phyloP scores from a whole-genome alignment of 2,888 invertebrate genomes.

The Noctua janthe region DNA sequence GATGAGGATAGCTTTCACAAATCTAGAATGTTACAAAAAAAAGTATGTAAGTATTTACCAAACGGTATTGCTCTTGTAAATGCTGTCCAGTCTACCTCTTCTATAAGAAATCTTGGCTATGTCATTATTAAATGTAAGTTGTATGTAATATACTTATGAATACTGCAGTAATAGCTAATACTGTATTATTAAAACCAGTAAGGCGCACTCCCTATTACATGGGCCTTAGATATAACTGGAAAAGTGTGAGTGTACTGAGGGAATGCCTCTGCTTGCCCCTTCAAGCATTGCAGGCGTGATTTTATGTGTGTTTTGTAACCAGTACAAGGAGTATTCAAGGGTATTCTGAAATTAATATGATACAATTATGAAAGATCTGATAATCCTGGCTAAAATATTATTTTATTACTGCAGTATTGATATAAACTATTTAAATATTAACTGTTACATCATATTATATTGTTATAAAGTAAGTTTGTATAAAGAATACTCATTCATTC shows the following conservation, averaged over 20 bases:
- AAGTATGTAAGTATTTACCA: neutral
- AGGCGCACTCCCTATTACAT: too few species aligned
- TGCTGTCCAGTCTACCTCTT: neutral
- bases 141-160: constrained; percentile 36
- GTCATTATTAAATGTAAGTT: constrained; percentile 42
- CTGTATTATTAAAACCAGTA: neutral
- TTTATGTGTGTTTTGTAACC: neutral
- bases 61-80: constrained; percentile 1
- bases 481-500: constrained; percentile 73
- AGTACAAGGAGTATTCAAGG: neutral
- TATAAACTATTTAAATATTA: constrained; percentile 50
- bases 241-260: neutral
- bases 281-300: neutral
- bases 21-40: neutral
- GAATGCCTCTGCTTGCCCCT: neutral
- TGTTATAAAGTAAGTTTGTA: constrained; percentile 62
- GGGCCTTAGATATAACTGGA: neutral
- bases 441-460: constrained; percentile 52
- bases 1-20: neutral
- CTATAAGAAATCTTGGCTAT: constrained; percentile 34
- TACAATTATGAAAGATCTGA: constrained; percentile 10
- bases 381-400: neutral
- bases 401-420: constrained; percentile 43
- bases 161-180: constrained; percentile 42
- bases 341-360: neutral